These are phyloP conservation scores for Saguinus midas DNA, from an alignment of 2,113 vertebrate genomes.

Conservation along the genomic window DNA sequence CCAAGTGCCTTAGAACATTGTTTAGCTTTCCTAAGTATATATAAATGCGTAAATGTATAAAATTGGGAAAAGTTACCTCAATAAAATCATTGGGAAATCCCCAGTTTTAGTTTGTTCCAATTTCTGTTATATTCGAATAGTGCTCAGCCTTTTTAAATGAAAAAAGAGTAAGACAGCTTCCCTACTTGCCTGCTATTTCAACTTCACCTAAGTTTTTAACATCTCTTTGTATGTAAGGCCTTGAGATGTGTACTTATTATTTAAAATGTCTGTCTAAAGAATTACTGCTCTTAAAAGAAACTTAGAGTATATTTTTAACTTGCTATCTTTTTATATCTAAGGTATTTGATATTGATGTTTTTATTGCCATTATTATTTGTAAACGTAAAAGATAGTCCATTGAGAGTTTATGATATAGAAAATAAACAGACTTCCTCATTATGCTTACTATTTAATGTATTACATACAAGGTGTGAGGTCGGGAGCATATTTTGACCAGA, in stretches of 20 bases:
- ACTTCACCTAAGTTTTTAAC: neutral
- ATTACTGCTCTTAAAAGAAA: constrained; percentile 8
- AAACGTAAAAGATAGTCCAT: constrained; percentile 30
- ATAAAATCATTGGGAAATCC: constrained; percentile 79
- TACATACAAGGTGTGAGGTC: neutral
- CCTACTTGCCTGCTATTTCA: neutral
- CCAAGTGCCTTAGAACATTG: constrained; percentile 83
- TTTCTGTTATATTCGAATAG: constrained; percentile 5
- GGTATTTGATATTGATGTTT: constrained; percentile 31
- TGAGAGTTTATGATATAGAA: constrained; percentile 28
- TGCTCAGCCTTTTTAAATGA: neutral
- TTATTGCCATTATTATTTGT: neutral
- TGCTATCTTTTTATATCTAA: constrained; percentile 7
- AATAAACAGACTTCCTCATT: constrained; percentile 10
- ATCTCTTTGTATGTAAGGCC: neutral
- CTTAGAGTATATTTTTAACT: neutral
- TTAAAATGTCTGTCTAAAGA: constrained; percentile 27
- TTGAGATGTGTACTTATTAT: constrained; percentile 17
- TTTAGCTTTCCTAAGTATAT: constrained; percentile 78
- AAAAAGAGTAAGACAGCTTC: neutral
- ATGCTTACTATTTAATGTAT: constrained; percentile 6
- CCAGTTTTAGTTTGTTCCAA: neutral
- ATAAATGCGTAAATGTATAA: constrained; percentile 68
- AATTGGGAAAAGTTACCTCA: constrained; percentile 76
- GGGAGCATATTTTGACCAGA: neutral